A percentile compares a stretch with the other conserved stretches of the same genome.
Evolutionary conservation across 2,797 vertebrate species (phyloP).

Genomic region (Uromys caudimaculatus): DNA sequence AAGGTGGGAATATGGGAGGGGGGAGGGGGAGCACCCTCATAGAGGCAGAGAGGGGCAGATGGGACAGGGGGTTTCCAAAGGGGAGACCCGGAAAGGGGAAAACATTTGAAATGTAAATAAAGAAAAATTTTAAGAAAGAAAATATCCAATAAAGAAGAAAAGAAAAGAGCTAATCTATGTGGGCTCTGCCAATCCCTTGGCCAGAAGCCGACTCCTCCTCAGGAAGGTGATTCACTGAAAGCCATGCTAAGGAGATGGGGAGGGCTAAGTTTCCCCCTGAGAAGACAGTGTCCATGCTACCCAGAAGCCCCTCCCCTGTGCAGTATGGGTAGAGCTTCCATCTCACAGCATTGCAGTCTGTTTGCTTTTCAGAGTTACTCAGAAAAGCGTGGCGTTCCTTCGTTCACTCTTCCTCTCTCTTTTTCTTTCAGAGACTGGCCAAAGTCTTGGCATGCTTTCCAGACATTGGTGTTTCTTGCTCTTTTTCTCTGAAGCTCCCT

Average conservation of each 20-base stretch:
- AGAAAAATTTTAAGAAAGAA: no score
- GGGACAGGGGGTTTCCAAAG: no score
- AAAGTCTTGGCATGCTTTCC: neutral
- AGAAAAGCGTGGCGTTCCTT: no score
- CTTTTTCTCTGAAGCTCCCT: neutral
- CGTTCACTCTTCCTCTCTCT: neutral
- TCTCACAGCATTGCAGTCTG: neutral
- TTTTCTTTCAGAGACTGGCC: neutral
- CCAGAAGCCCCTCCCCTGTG: neutral
- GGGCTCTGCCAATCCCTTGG: no score
- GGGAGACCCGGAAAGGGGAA: no score
- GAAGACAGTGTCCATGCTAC: neutral
- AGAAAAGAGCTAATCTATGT: no score
- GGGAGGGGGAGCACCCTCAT: no score
- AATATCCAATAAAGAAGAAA: no score
- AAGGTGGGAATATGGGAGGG: no score
- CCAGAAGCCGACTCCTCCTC: neutral
- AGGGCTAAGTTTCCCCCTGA: neutral
- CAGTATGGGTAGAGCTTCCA: neutral
- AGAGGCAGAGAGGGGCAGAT: no score
- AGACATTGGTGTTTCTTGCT: neutral
- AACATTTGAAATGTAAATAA: no score
- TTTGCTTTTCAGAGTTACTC: neutral
- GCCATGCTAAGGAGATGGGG: neutral
- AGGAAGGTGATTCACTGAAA: neutral